Conservation (phyloP, 2,888 invertebrate species). For the Drosophila cracens region DNA sequence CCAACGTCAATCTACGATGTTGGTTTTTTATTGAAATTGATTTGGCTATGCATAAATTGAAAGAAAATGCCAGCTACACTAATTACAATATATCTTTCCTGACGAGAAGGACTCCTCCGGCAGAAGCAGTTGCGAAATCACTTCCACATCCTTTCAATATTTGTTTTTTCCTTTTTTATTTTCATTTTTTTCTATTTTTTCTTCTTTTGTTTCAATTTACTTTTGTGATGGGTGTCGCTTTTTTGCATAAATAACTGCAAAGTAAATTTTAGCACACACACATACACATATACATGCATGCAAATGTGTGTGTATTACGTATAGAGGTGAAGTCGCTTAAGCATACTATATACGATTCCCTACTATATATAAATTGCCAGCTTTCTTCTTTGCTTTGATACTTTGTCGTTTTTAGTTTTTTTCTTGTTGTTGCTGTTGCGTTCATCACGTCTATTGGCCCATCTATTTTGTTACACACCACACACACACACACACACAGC, state of each 20-base stretch:
- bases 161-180: background rate
- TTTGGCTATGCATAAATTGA: constrained; percentile 75
- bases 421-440: constrained; percentile 38
- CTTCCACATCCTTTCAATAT: constrained; percentile 12
- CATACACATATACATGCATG: constrained; percentile 11
- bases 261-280: constrained; percentile 69
- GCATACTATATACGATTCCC: constrained; percentile 43
- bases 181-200: background rate
- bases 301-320: constrained; percentile 16
- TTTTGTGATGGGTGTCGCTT: constrained; percentile 42
- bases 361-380: constrained; percentile 63
- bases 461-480: constrained; percentile 50
- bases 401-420: constrained; percentile 20
- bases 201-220: constrained; percentile 39
- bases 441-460: constrained; percentile 78
- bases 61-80: constrained; percentile 57
- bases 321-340: constrained; percentile 40
- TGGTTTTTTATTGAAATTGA: constrained; percentile 76
- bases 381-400: constrained; percentile 36
- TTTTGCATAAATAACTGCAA: constrained; percentile 79
- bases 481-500: constrained; percentile 13
- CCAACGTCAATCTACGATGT: constrained; percentile 36
- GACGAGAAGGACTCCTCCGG: background rate
- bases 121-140: constrained; percentile 25
- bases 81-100: constrained; percentile 78